Base-by-base conservation (phyloP, 2,113 vertebrate species). In the Tympanuchus pallidicinctus region DNA sequence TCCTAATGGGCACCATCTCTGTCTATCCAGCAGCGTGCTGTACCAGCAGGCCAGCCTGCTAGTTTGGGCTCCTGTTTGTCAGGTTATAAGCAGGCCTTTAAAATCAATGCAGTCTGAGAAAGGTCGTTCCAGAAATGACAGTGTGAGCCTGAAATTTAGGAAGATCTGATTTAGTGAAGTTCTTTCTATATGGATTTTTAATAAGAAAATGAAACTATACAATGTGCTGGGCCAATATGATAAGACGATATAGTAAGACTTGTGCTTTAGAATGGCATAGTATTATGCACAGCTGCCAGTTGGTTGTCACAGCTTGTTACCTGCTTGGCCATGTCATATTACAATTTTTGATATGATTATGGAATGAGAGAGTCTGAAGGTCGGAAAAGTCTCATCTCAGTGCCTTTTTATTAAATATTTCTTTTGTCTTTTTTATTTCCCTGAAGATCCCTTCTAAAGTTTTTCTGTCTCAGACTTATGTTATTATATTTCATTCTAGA, bases 161-260 rank as follows among this genome's bases (percentile, higher is more conserved):
- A 60, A 69, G 30, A n/a, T 19, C 59, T 27, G 36, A 19, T 89
- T 84, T 75, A 50, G 32, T 50, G 18, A 43, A 50, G 8, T 75
- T 84, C 38, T 2, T 2, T 42, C 1, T 32, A 2, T 40, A 0
- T n/a, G 2, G 24, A 3, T 8, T 25, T n/a, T 75, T 50, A 65
- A 65, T 73, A 36, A 59, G 21, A 30, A 70, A 15, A 36, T 24
- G 61, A 47, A 94, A 61, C 54, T 69, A 14, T 45, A 13, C 66
- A 36, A 70, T 74, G 76, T 63, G 45, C 72, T 83, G 56, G 10
- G 13, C 67, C 86, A 18, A 25, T 72, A 36, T 63, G 54, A 18
- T 27, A 66, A 82, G 60, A 40, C n/a, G 36, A n/a, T 81, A 76
- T 40, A 70, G 71, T 83, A 32, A 83, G n/a, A 28, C 52, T 28